phyloP scores from a whole-genome alignment of 2,797 vertebrate genomes.

The Falco berigora region DNA sequence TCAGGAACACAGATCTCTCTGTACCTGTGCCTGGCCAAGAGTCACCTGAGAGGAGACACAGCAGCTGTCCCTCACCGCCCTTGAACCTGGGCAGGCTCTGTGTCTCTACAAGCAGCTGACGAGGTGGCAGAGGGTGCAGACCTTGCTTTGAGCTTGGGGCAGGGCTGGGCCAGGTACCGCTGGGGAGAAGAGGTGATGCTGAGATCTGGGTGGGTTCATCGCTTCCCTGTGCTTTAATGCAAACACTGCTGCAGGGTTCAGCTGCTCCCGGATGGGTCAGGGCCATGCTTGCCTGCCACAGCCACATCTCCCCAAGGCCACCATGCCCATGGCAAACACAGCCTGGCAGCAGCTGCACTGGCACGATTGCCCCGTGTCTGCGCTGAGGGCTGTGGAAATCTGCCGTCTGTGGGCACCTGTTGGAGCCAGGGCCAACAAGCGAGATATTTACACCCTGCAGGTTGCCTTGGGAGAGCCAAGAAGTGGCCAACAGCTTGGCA shows the following conservation, averaged over 20 bases:
- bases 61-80: neutral
- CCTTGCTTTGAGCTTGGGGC: neutral
- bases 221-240: fast-evolving
- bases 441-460: neutral
- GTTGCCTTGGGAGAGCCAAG: fast-evolving
- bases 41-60: neutral
- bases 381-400: neutral
- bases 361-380: fast-evolving
- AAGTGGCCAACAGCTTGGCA: neutral
- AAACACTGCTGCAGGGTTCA: neutral
- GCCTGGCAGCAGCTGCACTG: fast-evolving
- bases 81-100: neutral
- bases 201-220: neutral
- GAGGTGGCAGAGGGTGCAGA: neutral
- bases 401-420: neutral
- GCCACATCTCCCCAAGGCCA: fast-evolving
- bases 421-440: neutral
- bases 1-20: neutral
- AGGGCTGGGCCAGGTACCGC: neutral
- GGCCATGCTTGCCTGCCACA: fast-evolving
- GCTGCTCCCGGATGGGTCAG: fast-evolving
- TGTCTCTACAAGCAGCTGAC: neutral
- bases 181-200: neutral
- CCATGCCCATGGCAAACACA: fast-evolving
- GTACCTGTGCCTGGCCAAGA: neutral